Base-by-base conservation (phyloP, 2,113 vertebrate species). In the Ammospiza caudacuta region DNA sequence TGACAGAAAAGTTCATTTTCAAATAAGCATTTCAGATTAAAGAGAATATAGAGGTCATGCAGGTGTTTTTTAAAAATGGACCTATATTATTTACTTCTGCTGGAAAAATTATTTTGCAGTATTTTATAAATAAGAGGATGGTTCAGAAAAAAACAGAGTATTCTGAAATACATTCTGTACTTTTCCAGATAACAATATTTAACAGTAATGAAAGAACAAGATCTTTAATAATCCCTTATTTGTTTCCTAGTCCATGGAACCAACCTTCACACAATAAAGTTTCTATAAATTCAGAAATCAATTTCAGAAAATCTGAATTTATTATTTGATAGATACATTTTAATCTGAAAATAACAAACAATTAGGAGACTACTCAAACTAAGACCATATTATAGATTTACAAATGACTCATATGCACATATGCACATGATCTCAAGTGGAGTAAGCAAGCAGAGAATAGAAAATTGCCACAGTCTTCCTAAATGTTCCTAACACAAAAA, bases 251-350 rank as follows among this genome's bases (percentile, higher is more conserved):
- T 9, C 24, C 6, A 14, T 41, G 17, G 7, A 89, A 66, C 19
- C 25, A 6, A 29, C 6, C 37, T 72, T 39, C 4, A 49, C 0
- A 0, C 3, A 37, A 33, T 14, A 27, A 46, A 27, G 4, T 37
- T 59, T 88, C 25, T 63, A 37, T 24, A 55, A 61, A 80, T 43
- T 6, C 1, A 63, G 23, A 73, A 75, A 74, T 49, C 5, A 15
- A 20, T 20, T 66, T 70, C 24, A 63, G 27, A 85, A 70, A 76
- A 35, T 55, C 1, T 2, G 44, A 57, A 67, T 39, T 5, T 74
- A 39, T 85, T 85, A 10, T 44, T 49, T 63, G 6, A 22, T 2
- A 3, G 37, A 31, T 8, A 37, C 5, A 29, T 68, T 86, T 70
- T 43, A 37, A 35, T 54, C 7, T 1, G 4, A 64, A 93, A n/a